Evolutionary conservation across 2,797 vertebrate genomes (phyloP), one percentile per base, ranked within the genome.

Genomic region (Enteromius unitaeniatus): DNA sequence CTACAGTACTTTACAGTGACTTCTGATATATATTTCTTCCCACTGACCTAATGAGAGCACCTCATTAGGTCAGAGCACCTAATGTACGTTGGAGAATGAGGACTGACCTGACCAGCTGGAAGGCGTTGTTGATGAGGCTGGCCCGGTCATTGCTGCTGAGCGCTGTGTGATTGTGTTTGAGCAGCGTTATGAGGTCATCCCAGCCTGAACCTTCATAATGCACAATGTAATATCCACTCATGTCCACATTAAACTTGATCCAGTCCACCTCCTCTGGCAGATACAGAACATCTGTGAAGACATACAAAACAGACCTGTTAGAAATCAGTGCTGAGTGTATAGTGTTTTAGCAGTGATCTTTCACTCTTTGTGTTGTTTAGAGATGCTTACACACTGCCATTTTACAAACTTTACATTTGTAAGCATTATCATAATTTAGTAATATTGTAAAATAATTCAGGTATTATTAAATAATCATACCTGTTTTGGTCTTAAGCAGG

Each of bases 141-240:
- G 92, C 89, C 83, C 94, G 93, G 91, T 96, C 95, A 86, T 94
- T 94, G 83, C 93, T 94, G 87, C 92, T 95, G 86, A 96, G 91
- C 60, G 93, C 90, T 1, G 90, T 95, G 89, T 96, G 94, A 88
- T 96, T 96, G 87, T 92, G 88, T 74, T 89, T 92, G 85, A 96
- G 84, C n/a, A 95, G 89, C 65, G 78, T 82, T 64, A 90, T 92
- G 31, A 96, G 88, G 70, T 90, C 83, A 21, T 94, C 93, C 95
- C 95, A 96, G 70, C 94, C 95, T 6, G 80, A 87, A 2, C 92
- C 93, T 77, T 95, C 93, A 23, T 95, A 96, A 86, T 96, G 95
- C 84, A 96, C 93, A 34, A 95, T 88, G 75, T 96, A 96, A 88
- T 96, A 96, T 37, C 95, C 95, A n/a, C 93, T 95, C 93, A 95